A percentile compares a stretch with the other conserved stretches of the same genome.
Evolutionary conservation across 2,113 vertebrate genomes (phyloP).

Genomic region (Colistium nudipinnis): DNA sequence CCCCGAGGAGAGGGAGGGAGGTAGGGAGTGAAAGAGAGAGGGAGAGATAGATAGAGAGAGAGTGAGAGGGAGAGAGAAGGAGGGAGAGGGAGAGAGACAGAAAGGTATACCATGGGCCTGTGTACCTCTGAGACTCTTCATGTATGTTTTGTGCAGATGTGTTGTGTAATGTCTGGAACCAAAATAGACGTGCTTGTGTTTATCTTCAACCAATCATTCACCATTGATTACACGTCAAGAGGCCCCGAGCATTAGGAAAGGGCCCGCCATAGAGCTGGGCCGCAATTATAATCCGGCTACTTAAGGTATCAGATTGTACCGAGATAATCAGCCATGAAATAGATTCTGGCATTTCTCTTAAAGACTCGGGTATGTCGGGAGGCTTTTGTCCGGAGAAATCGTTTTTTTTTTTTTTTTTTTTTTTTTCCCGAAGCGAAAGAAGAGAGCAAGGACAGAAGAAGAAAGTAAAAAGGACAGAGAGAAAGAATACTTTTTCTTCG

Average conservation of each 20-base stretch:
- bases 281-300: slow-evolving; percentile 65
- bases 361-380: slow-evolving; percentile 56
- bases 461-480: slow-evolving; percentile 31
- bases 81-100: slow-evolving; percentile 10
- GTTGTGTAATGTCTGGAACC: slow-evolving; percentile 31
- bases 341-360: slow-evolving; percentile 70
- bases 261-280: slow-evolving; percentile 40
- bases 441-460: slow-evolving; percentile 53
- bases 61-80: slow-evolving; percentile 3
- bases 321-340: slow-evolving; percentile 74
- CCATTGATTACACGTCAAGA: slow-evolving; percentile 76
- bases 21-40: slow-evolving; percentile 1
- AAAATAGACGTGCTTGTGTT: slow-evolving; percentile 46
- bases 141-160: slow-evolving; percentile 9
- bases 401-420: no score
- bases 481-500: not conserved
- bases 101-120: not conserved
- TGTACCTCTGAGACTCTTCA: slow-evolving; percentile 8
- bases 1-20: slow-evolving; percentile 30
- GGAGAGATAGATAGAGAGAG: not conserved
- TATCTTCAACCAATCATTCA: slow-evolving; percentile 67
- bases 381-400: slow-evolving; percentile 55
- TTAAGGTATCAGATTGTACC: slow-evolving; percentile 75
- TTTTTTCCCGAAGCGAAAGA: slow-evolving; percentile 30
- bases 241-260: slow-evolving; percentile 57